A percentile compares a stretch with the other conserved stretches of the same genome.
phyloP scores from a whole-genome alignment of 30 jellyfish, hydroid and myxozoan genomes.

The Chrysaora quinquecirrha region DNA sequence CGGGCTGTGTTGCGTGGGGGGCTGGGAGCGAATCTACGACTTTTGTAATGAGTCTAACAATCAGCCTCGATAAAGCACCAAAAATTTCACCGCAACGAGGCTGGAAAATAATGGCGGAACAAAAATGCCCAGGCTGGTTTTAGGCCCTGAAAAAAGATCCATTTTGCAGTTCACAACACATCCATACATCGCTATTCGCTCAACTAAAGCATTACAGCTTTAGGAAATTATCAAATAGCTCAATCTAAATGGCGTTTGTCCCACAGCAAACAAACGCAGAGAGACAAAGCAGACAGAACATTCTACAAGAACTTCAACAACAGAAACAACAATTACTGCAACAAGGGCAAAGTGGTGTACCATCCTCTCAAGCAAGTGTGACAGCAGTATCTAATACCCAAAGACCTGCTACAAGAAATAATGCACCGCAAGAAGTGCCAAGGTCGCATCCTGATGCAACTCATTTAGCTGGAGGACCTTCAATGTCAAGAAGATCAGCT shows the following conservation, averaged over 20 bases:
- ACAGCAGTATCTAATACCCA: conserved; percentile 19
- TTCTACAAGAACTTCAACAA: conserved; percentile 88
- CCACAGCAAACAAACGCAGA: conserved; percentile 51
- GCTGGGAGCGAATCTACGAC: too few species aligned
- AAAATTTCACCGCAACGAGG: background rate
- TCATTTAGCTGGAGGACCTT: conserved; percentile 23
- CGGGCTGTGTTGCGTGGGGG: too few species aligned
- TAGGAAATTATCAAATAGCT: too few species aligned
- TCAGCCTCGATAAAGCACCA: too few species aligned
- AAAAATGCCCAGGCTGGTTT: too few species aligned
- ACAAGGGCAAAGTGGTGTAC: conserved; percentile 40
- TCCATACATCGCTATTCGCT: too few species aligned
- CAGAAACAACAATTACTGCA: conserved; percentile 90
- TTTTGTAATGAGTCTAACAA: too few species aligned
- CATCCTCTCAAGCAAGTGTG: conserved; percentile 11
- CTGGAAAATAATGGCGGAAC: background rate
- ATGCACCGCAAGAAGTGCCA: conserved; percentile 33
- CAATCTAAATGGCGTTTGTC: conserved; percentile 12
- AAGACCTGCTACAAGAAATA: conserved; percentile 12
- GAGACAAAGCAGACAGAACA: conserved; percentile 85
- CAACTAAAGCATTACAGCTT: too few species aligned
- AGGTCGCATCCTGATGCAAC: conserved; percentile 47
- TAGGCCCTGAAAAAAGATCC: background rate
- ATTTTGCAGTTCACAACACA: background rate
- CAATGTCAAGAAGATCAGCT: conserved; percentile 82